A percentile compares a stretch with the other conserved stretches of the same genome.
phyloP scores from a whole-genome alignment of 2,797 vertebrate genomes.

The Pseudocheirus occidentalis region DNA sequence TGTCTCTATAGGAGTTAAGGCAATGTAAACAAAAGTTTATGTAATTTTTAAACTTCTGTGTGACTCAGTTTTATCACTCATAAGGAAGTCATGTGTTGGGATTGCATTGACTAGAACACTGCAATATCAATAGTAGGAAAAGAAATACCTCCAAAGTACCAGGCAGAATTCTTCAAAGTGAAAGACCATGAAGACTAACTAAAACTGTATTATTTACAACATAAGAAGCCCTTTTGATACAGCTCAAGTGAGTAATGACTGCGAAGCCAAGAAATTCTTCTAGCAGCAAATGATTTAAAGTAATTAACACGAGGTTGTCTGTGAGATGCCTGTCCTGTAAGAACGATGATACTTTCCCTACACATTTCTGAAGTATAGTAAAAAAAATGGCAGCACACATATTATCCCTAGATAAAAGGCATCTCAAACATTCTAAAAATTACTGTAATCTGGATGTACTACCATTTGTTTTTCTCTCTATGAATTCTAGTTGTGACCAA shows the following conservation, averaged over 20 bases:
- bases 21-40: background rate
- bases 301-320: background rate
- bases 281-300: background rate
- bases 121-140: background rate
- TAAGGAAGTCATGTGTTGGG: background rate
- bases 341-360: background rate
- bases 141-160: background rate
- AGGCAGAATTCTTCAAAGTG: background rate
- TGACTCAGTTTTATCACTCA: background rate
- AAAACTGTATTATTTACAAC: conserved; percentile 7
- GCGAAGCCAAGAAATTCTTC: background rate
- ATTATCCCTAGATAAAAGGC: background rate
- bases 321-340: background rate
- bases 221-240: conserved; percentile 1
- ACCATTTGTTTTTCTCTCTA: background rate
- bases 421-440: background rate
- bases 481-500: background rate
- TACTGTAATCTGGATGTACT: background rate
- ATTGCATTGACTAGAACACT: background rate
- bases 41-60: background rate
- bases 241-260: background rate
- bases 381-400: background rate
- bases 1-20: background rate
- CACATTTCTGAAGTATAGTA: background rate
- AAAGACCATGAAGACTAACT: background rate